phyloP scores from a whole-genome alignment of 2,888 invertebrate species.

The Thereva unica region DNA sequence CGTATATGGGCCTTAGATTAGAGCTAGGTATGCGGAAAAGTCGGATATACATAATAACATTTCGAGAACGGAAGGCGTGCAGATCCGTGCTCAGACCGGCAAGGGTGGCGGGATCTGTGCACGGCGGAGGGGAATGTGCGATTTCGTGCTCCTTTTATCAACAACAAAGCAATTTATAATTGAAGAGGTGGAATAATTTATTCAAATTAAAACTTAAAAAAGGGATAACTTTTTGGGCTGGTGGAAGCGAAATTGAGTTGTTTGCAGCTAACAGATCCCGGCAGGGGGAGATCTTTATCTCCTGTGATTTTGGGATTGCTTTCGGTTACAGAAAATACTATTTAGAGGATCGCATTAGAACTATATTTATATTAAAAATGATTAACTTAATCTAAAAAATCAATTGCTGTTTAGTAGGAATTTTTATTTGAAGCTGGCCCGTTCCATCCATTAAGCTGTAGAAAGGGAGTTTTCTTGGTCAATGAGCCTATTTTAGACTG shows the following conservation, averaged over 20 bases:
- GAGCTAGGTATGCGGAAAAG: constrained; percentile 45
- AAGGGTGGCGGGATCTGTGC: neutral
- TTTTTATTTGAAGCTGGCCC: too few relatives aligned
- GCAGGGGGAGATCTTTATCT: constrained; percentile 14
- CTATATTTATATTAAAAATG: too few relatives aligned
- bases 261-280: constrained; percentile 11
- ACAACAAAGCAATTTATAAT: constrained; percentile 43
- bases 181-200: constrained; percentile 48
- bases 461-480: too few relatives aligned
- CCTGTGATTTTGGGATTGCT: too few relatives aligned
- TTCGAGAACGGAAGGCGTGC: neutral
- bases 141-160: neutral
- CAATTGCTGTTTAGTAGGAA: too few relatives aligned
- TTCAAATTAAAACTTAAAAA: constrained; percentile 41
- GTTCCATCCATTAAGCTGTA: too few relatives aligned
- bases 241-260: constrained; percentile 30
- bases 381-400: too few relatives aligned
- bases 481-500: too few relatives aligned
- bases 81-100: neutral
- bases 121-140: neutral
- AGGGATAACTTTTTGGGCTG: constrained; percentile 20
- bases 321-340: too few relatives aligned
- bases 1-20: constrained; percentile 42
- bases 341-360: too few relatives aligned
- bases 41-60: constrained; percentile 42